A percentile compares a stretch with the other conserved stretches of the same genome.
phyloP scores from a whole-genome alignment of 2,113 vertebrate species.

The Numida meleagris region DNA sequence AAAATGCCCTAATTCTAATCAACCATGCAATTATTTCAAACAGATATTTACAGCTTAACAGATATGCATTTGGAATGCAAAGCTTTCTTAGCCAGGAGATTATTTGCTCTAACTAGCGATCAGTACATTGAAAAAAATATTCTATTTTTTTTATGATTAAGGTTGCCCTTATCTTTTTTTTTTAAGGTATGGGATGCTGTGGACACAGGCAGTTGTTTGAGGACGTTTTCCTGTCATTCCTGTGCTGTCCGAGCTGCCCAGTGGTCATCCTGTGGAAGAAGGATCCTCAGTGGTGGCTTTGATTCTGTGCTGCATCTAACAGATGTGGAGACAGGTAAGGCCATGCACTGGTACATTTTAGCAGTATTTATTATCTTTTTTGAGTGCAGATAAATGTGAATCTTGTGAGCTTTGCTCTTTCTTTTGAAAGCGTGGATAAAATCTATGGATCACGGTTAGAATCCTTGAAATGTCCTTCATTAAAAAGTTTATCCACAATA shows the following conservation, averaged over 20 bases:
- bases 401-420: not conserved
- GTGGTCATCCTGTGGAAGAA: constrained; percentile 89
- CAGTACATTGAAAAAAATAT: not conserved
- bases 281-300: constrained; percentile 91
- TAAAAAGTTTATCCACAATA: not conserved
- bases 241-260: constrained; percentile 87
- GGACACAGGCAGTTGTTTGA: constrained; percentile 86
- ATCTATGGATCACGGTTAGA: not conserved
- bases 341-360: not conserved
- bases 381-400: not conserved
- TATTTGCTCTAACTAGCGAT: not conserved
- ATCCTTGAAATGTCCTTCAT: not conserved
- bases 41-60: not conserved
- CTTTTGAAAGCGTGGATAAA: not conserved
- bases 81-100: not conserved
- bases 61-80: not conserved
- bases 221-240: constrained; percentile 82
- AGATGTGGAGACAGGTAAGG: constrained; percentile 90
- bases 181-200: constrained; percentile 92
- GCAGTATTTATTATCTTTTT: not conserved
- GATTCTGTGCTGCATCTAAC: constrained; percentile 87
- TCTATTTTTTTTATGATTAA: not conserved
- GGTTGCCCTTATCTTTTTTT: constrained; percentile 25
- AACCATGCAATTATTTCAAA: not conserved
- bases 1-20: not conserved